These are phyloP conservation scores for Pantherophis guttatus DNA, from an alignment of 2,113 vertebrate species.

Conservation along the genomic window DNA sequence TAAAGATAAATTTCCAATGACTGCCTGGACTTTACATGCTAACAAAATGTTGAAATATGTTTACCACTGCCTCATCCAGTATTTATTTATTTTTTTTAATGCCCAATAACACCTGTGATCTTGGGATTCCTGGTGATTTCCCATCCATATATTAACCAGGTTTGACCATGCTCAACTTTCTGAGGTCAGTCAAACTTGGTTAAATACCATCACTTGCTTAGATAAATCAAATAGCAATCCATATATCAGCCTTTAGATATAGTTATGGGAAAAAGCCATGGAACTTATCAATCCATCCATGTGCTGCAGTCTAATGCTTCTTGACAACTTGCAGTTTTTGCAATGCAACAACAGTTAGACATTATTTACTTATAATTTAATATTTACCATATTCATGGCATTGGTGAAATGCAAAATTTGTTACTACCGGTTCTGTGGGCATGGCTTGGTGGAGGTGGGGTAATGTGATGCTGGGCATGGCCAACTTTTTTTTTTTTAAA, in stretches of 20 bases:
- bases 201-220: neutral
- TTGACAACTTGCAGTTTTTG: neutral
- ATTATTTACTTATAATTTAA: neutral
- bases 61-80: neutral
- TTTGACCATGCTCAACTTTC: neutral
- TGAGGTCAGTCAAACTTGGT: neutral
- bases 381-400: neutral
- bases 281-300: neutral
- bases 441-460: too few relatives aligned
- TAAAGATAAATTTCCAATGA: neutral
- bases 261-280: neutral
- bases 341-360: neutral
- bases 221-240: neutral
- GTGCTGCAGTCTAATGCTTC: neutral
- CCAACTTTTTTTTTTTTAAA: too few relatives aligned
- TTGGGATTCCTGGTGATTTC: neutral
- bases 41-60: neutral
- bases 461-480: too few relatives aligned
- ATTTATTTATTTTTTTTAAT: neutral
- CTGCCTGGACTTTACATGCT: neutral
- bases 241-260: neutral
- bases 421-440: too few relatives aligned
- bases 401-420: too few relatives aligned
- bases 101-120: neutral
- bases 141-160: neutral